Base-by-base conservation (phyloP, 2,888 invertebrate species). In the Marasmarcha lunaedactyla region DNA sequence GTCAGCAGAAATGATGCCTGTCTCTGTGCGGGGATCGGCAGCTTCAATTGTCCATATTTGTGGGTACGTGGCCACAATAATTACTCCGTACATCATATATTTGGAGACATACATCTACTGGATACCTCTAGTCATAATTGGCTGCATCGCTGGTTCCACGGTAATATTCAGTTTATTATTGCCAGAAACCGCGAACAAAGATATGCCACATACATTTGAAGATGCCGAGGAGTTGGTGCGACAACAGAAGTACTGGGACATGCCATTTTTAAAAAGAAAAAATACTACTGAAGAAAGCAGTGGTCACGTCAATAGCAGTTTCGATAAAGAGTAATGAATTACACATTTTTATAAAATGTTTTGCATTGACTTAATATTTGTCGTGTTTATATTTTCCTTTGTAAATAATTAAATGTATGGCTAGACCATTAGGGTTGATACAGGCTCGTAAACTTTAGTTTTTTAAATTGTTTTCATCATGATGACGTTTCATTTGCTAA, bases 1-100 rank as follows among this genome's bases (percentile, higher is more conserved):
- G 71, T 57, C 58, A 7, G 61, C 69, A 4, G 71, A 72, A 44
- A 43, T 70, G n/a, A 41, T 71, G 7, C 70, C 72, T 1, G 66
- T 66, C 1, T 46, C 63, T 10, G 69, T 69, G 0, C 54, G 71
- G 50, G 71, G 68, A 3, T 59, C 66, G 10, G 71, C 69, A 11
- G 55, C 54, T 13, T 57, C 71, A 0, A 42, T 68, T 1, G 55
- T 68, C 1, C 71, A 72, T 36, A 63, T 71, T 25, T 63, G 59
- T 44, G 66, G 69, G 13, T 68, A 59, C 37, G 11, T 71, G 2
- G 63, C 63, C 0, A 61, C 63, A 12, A 49, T 65, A 9, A 34
- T 69, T n/a, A 59, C 69, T 1, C 69, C 71, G 5, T 67, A 46
- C 36, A 52, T 54, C 36, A 54, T 60, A 2, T 58, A 58, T 39